Percentiles rank a stretch among this genome's conserved stretches.
These are phyloP conservation scores for Bujurquina vittata DNA, from an alignment of 2,113 vertebrate genomes.

Conservation along the genomic window DNA sequence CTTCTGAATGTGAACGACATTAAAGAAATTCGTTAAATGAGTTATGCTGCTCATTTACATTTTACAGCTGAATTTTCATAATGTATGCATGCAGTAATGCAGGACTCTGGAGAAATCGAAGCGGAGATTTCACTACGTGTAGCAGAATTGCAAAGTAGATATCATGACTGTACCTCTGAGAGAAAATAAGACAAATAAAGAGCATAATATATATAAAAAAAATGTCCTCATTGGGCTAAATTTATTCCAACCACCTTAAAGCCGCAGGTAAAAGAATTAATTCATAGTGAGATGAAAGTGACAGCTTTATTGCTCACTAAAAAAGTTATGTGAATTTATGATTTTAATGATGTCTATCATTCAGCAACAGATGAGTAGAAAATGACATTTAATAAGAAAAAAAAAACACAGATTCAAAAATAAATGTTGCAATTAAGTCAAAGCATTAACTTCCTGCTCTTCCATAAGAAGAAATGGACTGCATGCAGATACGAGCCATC, in stretches of 20 bases:
- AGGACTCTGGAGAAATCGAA: background rate
- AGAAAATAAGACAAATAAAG: background rate
- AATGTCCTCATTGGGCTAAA: background rate
- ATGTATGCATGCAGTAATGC: conserved; percentile 13
- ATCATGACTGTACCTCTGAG: background rate
- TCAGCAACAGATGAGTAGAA: conserved; percentile 15
- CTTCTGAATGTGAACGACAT: background rate
- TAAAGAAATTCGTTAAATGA: conserved; percentile 9
- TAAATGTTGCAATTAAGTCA: conserved; percentile 15
- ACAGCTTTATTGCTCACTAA: background rate
- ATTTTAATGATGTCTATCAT: conserved; percentile 13
- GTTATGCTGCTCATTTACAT: conserved; percentile 42
- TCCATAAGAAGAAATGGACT: too few relatives aligned
- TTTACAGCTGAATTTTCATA: conserved; percentile 15
- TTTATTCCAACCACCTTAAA: background rate
- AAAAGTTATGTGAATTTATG: background rate
- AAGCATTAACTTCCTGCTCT: background rate
- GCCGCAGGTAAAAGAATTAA: background rate
- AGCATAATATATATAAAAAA: background rate
- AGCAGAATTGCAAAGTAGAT: background rate
- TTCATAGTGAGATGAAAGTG: background rate
- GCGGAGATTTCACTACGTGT: background rate
- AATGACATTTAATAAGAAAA: conserved; percentile 21
- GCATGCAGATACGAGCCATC: too few relatives aligned
- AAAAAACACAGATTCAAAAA: background rate